Base-by-base conservation (phyloP, 2,888 invertebrate species). In the Cosmia trapezina region DNA sequence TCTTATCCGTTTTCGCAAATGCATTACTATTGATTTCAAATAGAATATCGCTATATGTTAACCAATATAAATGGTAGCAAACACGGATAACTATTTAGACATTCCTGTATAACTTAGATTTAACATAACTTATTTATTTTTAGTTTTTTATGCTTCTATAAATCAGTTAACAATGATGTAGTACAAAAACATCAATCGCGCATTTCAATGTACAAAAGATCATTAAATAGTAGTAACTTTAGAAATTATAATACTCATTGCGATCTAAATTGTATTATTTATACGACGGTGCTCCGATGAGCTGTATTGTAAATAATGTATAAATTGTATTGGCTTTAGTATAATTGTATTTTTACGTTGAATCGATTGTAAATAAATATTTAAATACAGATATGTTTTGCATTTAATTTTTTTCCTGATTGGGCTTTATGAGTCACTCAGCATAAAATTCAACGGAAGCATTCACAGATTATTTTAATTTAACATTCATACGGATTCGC, bases 271-370 rank as follows among this genome's bases (percentile, higher is more conserved):
- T 86, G 75, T 83, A 72, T 81, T 85, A 86, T 89, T 87, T 86
- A 87, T 86, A 80, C 81, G 78, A 81, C 80, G 75, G 83, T 83
- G 76, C 86, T 83, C 83, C 80, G 83, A 87, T 81, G 85, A 86
- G 81, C 82, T 85, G 76, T 84, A 84, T 88, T 95, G 94, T 95
- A 95, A 93, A 95, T 94, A 95, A 90, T 93, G 91, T 93, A 92
- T 88, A 91, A 89, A 88, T 87, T 87, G 78, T 88, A 90, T 89
- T 86, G 83, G 89, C 87, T 78, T 88, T 90, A 87, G 85, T 88
- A 78, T 87, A 89, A 88, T 87, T 87, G 78, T 87, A 85, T 85
- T 87, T 87, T 89, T 89, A 87, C 84, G 83, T 85, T 88, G 86
- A 88, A 87, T 86, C 73, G 78, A 83, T 87, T 88, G 74, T 92